A percentile compares a stretch with the other conserved stretches of the same genome.
Evolutionary conservation across 53 echinoderm and acorn worm species (phyloP).

Genomic region (Crossaster papposus): DNA sequence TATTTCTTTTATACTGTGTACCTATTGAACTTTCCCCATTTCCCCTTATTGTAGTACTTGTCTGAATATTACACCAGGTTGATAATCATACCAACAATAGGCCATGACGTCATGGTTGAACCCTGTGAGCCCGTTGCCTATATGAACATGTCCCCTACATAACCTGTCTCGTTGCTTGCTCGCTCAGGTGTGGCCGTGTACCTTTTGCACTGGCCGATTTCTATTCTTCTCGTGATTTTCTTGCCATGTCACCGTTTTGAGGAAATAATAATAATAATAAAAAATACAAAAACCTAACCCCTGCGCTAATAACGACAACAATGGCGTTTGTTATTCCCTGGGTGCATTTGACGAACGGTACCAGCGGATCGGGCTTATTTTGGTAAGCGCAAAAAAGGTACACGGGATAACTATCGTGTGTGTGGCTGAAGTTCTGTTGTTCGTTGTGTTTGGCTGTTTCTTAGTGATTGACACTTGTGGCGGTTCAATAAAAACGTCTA

Average conservation of each 20-base stretch:
- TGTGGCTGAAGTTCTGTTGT: slow-evolving; percentile 39
- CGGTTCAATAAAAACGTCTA: slow-evolving; percentile 62
- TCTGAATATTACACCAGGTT: slow-evolving; percentile 26
- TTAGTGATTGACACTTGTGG: slow-evolving; percentile 61
- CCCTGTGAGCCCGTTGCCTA: slow-evolving; percentile 14
- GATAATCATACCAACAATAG: slow-evolving; percentile 52
- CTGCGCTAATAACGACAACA: neutral
- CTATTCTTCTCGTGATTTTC: neutral
- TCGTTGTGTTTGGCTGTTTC: slow-evolving; percentile 40
- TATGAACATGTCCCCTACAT: neutral
- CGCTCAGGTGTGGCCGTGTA: slow-evolving; percentile 18
- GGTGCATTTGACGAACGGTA: neutral
- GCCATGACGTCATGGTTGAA: slow-evolving; percentile 38
- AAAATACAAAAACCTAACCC: slow-evolving; percentile 2
- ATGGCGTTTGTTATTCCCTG: slow-evolving; percentile 9
- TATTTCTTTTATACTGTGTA: neutral
- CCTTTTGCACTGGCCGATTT: slow-evolving; percentile 15
- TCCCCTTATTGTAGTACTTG: slow-evolving; percentile 20
- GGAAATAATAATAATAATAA: slow-evolving; percentile 30
- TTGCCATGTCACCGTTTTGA: slow-evolving; percentile 41
- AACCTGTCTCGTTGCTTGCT: slow-evolving; percentile 39
- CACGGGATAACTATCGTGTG: neutral
- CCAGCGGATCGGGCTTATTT: neutral
- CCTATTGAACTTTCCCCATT: slow-evolving; percentile 9
- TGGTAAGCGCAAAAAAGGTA: neutral